Percentiles rank a stretch among this genome's conserved stretches.
Conservation (phyloP, 2,888 invertebrate species). For the Stomorhina lunata region DNA sequence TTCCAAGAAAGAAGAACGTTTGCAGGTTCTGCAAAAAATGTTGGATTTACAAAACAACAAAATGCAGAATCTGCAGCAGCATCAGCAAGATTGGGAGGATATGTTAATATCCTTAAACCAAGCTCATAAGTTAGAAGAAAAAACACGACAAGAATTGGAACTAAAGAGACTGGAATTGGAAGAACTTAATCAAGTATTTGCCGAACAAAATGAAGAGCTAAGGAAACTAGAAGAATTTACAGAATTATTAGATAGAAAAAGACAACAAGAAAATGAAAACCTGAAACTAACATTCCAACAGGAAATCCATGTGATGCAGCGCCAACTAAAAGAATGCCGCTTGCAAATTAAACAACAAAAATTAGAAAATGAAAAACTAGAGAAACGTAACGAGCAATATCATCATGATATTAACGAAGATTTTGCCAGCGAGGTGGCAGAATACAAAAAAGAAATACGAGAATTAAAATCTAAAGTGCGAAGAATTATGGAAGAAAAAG, state of each 20-base stretch:
- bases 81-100: constrained; percentile 75
- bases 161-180: constrained; percentile 72
- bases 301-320: constrained; percentile 58
- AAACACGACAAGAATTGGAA: constrained; percentile 69
- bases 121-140: constrained; percentile 70
- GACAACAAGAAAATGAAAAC: constrained; percentile 58
- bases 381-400: constrained; percentile 44
- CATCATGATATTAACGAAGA: constrained; percentile 47
- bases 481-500: constrained; percentile 60
- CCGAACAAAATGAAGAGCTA: constrained; percentile 74
- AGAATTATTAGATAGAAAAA: constrained; percentile 57
- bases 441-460: constrained; percentile 62
- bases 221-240: constrained; percentile 70
- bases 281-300: constrained; percentile 70
- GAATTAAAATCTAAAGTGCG: constrained; percentile 69
- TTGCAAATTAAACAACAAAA: constrained; percentile 48
- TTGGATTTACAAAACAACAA: constrained; percentile 73
- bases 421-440: constrained; percentile 47
- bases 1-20: constrained; percentile 53
- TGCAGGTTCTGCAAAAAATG: constrained; percentile 71
- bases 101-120: constrained; percentile 70
- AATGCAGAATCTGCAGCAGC: constrained; percentile 71
- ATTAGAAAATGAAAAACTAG: constrained; percentile 47
- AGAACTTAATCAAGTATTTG: constrained; percentile 74
- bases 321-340: constrained; percentile 31